phyloP scores from a whole-genome alignment of 2,113 vertebrate genomes.

The Corythaeola cristata region DNA sequence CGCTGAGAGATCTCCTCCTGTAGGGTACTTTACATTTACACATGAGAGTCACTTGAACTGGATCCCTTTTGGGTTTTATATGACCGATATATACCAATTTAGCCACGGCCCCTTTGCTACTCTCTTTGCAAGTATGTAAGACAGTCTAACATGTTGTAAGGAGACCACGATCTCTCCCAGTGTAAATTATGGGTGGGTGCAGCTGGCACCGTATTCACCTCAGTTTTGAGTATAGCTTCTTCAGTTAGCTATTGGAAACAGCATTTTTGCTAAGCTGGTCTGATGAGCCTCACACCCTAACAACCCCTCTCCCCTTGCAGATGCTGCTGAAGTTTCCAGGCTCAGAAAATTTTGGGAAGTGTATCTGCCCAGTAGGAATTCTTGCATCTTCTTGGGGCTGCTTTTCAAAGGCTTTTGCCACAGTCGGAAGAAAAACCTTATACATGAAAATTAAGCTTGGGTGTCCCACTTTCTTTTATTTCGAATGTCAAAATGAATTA shows the following conservation, averaged over 20 bases:
- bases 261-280: conserved; percentile 6
- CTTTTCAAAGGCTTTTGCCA: conserved; percentile 61
- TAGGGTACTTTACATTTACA: not conserved
- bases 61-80: not conserved
- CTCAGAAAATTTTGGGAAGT: conserved; percentile 50
- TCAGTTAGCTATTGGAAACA: conserved; percentile 43
- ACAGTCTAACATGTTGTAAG: fast-evolving
- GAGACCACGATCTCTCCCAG: not conserved
- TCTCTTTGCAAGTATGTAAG: not conserved
- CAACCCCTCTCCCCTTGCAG: not conserved
- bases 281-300: conserved; percentile 14
- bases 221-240: conserved; percentile 20
- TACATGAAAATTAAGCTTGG: conserved; percentile 50
- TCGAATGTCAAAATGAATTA: conserved; percentile 9
- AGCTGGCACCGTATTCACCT: not conserved
- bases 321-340: conserved; percentile 43
- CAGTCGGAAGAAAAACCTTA: not conserved
- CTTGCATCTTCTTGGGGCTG: conserved; percentile 49
- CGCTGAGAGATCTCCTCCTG: not conserved
- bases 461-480: not conserved
- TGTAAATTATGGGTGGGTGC: not conserved
- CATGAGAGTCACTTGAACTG: fast-evolving
- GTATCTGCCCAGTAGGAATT: not conserved
- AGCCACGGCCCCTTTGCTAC: not conserved
- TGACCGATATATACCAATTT: not conserved